A percentile compares a stretch with the other conserved stretches of the same genome.
These are phyloP conservation scores for Paguma larvata DNA, from an alignment of 2,797 vertebrate species.

Conservation along the genomic window DNA sequence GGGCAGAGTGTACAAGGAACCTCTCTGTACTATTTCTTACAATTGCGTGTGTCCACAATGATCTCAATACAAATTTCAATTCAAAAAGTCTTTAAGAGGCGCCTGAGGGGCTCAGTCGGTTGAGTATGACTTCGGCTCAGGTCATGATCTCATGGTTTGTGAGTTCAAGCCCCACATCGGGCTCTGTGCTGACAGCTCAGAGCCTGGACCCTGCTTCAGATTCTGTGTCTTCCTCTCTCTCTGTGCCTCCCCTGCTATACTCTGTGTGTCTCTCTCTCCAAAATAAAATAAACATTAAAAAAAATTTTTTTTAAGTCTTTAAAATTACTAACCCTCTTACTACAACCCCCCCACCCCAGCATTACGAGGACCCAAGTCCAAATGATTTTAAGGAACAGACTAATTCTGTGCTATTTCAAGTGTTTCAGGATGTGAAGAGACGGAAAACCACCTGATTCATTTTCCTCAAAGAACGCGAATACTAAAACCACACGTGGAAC, in stretches of 20 bases:
- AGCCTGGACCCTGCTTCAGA: no score
- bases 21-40: background rate
- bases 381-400: background rate
- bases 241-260: no score
- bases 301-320: background rate
- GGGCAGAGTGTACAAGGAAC: background rate
- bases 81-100: background rate
- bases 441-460: background rate
- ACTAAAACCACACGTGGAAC: background rate
- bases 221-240: no score
- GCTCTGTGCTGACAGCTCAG: no score
- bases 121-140: no score
- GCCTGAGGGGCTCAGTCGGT: no score
- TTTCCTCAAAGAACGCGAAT: background rate
- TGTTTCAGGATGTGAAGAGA: background rate
- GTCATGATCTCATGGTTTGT: no score
- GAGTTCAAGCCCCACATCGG: no score
- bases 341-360: no score
- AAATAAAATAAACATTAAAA: no score
- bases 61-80: background rate
- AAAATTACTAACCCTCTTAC: background rate
- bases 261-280: no score
- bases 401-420: background rate
- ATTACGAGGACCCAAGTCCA: background rate
- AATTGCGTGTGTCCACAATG: background rate